Base-by-base conservation (phyloP, 2,888 invertebrate genomes). In the Gortyna flavago region DNA sequence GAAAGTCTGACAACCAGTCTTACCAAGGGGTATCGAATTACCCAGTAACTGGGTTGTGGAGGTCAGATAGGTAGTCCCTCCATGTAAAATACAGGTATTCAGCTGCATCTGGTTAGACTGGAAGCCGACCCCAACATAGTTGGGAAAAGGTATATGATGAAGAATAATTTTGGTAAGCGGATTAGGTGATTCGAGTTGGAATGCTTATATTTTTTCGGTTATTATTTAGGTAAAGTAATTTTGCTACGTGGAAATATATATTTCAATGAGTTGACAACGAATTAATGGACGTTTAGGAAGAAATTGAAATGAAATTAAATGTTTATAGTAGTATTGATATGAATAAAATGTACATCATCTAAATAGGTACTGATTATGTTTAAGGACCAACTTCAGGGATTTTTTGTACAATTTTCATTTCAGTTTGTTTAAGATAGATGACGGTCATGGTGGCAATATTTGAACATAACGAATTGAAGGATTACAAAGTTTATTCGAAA, bases 141-240 rank as follows among this genome's bases (percentile, higher is more conserved):
- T 44, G 0, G 44, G 44, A 44, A 44, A 44, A 44, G 44, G 13
- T 16, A 44, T 3, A 44, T 16, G 44, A 44, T 16, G 16, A 44
- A 5, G 44, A 67, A 72, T 77, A 68, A 83, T 79, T 66, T 77
- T 61, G 9, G 25, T 72, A 44, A 65, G 61, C 70, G 29, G 62
- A 85, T 77, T 73, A 41, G 54, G 38, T 64, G n/a, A 65, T 67
- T 65, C 0, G 38, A 51, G 62, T 70, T 41, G 32, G 48, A 62
- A 62, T 72, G 68, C 48, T 87, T 77, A 68, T 57, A 65, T 73
- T 64, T 69, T 64, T 61, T 6, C 62, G 11, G 35, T 35, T 57
- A 44, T n/a, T 61, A 44, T 77, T 74, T 80, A 2, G n/a, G n/a
- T 32, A 41, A 35, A 41, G 41, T 16, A 54, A 81, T 59, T 64